Evolutionary conservation across 2,113 vertebrate genomes (phyloP).

Genomic region (Colossoma macropomum): DNA sequence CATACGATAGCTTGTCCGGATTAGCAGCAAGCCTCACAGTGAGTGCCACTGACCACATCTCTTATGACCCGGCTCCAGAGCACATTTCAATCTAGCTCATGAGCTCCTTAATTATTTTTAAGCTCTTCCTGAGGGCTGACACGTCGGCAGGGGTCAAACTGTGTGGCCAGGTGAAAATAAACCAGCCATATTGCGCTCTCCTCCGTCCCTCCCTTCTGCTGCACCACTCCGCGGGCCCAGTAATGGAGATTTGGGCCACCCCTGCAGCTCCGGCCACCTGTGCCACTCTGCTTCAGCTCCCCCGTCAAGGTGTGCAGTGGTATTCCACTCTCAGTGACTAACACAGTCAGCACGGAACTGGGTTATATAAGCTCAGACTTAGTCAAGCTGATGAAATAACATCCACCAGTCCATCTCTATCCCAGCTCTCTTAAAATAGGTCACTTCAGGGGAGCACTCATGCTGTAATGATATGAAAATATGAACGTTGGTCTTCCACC

Average conservation of each 20-base stretch:
- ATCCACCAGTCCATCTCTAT: slow-evolving; percentile 24
- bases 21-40: not conserved
- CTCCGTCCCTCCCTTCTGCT: slow-evolving; percentile 68
- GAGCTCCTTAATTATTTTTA: slow-evolving; percentile 80
- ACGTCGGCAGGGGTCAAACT: slow-evolving; percentile 80
- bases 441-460: slow-evolving; percentile 11
- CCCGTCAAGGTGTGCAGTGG: slow-evolving; percentile 63
- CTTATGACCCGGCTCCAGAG: slow-evolving; percentile 13
- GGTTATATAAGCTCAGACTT: slow-evolving; percentile 45
- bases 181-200: slow-evolving; percentile 79
- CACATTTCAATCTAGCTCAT: slow-evolving; percentile 40
- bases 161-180: slow-evolving; percentile 82
- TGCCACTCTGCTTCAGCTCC: slow-evolving; percentile 74
- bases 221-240: slow-evolving; percentile 68
- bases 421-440: slow-evolving; percentile 16
- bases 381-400: slow-evolving; percentile 43
- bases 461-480: slow-evolving; percentile 30
- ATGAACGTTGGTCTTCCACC: not conserved
- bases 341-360: slow-evolving; percentile 32
- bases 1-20: not conserved
- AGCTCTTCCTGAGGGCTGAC: slow-evolving; percentile 76
- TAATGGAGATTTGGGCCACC: slow-evolving; percentile 75
- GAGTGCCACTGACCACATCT: not conserved
- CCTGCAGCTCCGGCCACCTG: slow-evolving; percentile 79
- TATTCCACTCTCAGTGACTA: slow-evolving; percentile 39